phyloP scores from a whole-genome alignment of 2,888 invertebrate species.

The Ferdinandea cuprea region DNA sequence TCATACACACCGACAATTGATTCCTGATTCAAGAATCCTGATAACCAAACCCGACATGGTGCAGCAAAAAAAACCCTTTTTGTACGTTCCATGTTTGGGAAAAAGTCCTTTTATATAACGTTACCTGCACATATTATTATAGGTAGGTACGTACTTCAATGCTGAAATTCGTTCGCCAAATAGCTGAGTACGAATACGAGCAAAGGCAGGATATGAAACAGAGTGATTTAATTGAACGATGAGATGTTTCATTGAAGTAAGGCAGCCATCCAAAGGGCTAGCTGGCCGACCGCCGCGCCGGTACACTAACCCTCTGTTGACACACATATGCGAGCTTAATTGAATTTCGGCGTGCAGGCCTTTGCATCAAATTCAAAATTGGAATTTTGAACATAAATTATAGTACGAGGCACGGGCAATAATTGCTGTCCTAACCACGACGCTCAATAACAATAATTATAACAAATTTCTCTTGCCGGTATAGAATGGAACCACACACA shows the following conservation, averaged over 20 bases:
- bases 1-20: background rate
- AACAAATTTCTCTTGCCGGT: constrained; percentile 42
- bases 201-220: background rate
- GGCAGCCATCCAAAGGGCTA: background rate
- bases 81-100: background rate
- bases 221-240: constrained; percentile 61
- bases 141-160: background rate
- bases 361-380: constrained; percentile 63
- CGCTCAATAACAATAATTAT: constrained; percentile 70
- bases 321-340: constrained; percentile 46
- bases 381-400: constrained; percentile 57
- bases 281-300: no score
- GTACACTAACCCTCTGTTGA: constrained; percentile 58
- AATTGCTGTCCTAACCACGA: constrained; percentile 58
- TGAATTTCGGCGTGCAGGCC: constrained; percentile 67
- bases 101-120: no score
- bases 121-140: background rate
- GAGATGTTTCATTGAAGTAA: constrained; percentile 34
- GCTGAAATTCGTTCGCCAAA: constrained; percentile 10
- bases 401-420: constrained; percentile 49
- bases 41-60: background rate
- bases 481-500: constrained; percentile 10
- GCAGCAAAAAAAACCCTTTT: background rate
- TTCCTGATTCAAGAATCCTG: constrained; percentile 8
- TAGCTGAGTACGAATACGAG: background rate